Percentiles rank a stretch among this genome's conserved stretches.
These are phyloP conservation scores for Drosophila gunungcola DNA, from an alignment of 1,140 invertebrate species.

Conservation along the genomic window DNA sequence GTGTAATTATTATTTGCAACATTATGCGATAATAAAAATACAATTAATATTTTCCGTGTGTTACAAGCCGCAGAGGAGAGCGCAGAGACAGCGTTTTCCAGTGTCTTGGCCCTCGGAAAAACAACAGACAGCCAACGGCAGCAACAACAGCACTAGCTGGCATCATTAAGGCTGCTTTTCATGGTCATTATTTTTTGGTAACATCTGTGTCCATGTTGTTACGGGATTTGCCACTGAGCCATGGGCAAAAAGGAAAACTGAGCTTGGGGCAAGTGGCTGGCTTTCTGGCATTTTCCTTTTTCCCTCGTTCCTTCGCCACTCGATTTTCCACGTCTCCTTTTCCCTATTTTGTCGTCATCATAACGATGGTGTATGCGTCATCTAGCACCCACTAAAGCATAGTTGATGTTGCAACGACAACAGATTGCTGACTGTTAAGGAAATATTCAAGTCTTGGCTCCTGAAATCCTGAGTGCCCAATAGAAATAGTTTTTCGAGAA, in stretches of 20 bases:
- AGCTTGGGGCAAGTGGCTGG: slow-evolving; percentile 23
- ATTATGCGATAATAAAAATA: slow-evolving; percentile 84
- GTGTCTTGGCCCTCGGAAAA: slow-evolving; percentile 28
- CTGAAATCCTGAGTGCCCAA: background rate
- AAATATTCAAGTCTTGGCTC: slow-evolving; percentile 3
- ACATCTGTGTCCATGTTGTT: slow-evolving; percentile 82
- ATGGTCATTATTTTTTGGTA: slow-evolving; percentile 85
- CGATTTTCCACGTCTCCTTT: slow-evolving; percentile 13
- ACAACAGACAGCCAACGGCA: slow-evolving; percentile 52
- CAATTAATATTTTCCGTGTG: slow-evolving; percentile 78
- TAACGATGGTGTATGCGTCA: slow-evolving; percentile 72
- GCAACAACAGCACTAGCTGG: slow-evolving; percentile 78
- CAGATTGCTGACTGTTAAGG: slow-evolving; percentile 53
- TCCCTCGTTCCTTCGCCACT: background rate
- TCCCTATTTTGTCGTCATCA: slow-evolving; percentile 60
- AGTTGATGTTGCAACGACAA: slow-evolving; percentile 56
- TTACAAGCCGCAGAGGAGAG: slow-evolving; percentile 56
- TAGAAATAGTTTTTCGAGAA: too few relatives aligned
- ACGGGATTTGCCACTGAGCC: slow-evolving; percentile 69
- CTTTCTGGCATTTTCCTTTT: slow-evolving; percentile 20
- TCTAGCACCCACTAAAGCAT: slow-evolving; percentile 81
- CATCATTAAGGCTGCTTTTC: slow-evolving; percentile 85
- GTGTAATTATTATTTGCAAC: slow-evolving; percentile 84
- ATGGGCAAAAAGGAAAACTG: slow-evolving; percentile 29
- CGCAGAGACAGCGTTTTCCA: slow-evolving; percentile 14